Conservation (phyloP, 2,888 invertebrate genomes). For the Dasypogon diadema region DNA sequence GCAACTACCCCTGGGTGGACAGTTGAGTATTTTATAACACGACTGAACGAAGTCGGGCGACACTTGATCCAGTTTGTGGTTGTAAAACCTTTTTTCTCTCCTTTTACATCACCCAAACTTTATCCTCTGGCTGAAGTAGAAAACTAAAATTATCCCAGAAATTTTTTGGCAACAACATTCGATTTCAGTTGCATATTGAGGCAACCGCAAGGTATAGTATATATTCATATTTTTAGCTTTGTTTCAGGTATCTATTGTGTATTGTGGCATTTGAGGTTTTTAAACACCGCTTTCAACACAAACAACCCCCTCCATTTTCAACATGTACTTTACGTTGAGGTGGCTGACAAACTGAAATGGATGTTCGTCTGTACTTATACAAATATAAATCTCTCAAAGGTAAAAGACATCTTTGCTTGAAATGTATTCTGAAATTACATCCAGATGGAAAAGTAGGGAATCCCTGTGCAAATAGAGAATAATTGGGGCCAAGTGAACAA, state of each 20-base stretch:
- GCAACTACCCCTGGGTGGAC: neutral
- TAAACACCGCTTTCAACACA: no score
- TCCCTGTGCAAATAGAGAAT: neutral
- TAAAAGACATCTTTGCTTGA: no score
- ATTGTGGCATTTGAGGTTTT: neutral
- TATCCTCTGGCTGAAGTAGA: constrained; percentile 29
- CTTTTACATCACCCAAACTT: neutral
- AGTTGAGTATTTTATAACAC: constrained; percentile 20
- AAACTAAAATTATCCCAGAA: neutral
- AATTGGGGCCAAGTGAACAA: neutral
- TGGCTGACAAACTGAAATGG: no score
- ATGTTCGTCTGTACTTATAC: no score
- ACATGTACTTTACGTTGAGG: no score
- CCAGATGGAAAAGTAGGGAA: neutral
- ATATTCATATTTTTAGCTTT: no score
- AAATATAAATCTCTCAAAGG: no score
- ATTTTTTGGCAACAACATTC: constrained; percentile 25
- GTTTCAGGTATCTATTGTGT: no score
- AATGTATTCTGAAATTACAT: constrained; percentile 1
- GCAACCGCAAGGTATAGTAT: no score
- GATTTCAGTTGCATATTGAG: constrained; percentile 5
- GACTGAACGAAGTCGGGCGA: constrained; percentile 28
- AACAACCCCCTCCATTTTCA: no score
- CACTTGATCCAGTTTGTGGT: constrained; percentile 43
- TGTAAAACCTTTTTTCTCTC: neutral